Percentiles rank a stretch among this genome's conserved stretches.
These are phyloP conservation scores for Pelodiscus sinensis DNA, from an alignment of 2,113 vertebrate genomes.

Conservation along the genomic window DNA sequence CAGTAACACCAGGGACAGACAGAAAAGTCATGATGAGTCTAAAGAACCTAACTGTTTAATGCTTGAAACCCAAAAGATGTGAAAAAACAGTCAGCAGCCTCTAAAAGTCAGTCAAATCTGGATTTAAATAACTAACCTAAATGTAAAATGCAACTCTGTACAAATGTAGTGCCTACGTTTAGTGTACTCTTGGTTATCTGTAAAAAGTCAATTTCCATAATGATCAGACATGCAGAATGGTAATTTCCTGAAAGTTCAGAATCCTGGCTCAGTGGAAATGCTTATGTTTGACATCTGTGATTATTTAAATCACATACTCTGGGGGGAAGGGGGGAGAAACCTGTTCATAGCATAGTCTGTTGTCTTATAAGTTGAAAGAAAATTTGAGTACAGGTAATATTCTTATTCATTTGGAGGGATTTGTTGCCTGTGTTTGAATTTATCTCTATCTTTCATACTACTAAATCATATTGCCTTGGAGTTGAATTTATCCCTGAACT, in stretches of 20 bases:
- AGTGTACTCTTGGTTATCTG: constrained; percentile 44
- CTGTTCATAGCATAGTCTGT: not conserved
- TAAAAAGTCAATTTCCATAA: constrained; percentile 68
- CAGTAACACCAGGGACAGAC: not conserved
- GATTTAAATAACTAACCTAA: not conserved
- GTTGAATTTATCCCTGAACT: not conserved
- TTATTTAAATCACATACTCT: constrained; percentile 55
- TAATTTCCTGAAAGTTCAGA: constrained; percentile 64
- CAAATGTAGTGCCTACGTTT: not conserved
- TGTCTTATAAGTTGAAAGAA: not conserved
- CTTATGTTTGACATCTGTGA: constrained; percentile 33
- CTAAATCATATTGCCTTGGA: not conserved
- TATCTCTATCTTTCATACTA: not conserved
- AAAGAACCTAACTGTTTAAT: not conserved
- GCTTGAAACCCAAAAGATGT: not conserved
- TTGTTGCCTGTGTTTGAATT: not conserved
- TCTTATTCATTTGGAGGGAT: not conserved
- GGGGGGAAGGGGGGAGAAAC: not conserved
- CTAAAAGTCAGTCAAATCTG: not conserved
- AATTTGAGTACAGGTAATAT: not conserved
- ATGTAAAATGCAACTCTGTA: not conserved
- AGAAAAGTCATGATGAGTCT: not conserved
- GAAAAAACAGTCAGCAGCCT: not conserved
- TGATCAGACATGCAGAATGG: constrained; percentile 50
- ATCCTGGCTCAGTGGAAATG: constrained; percentile 39